Percentiles rank a stretch among this genome's conserved stretches.
phyloP scores from a whole-genome alignment of 2,888 invertebrate genomes.

The Diabrotica balteata region DNA sequence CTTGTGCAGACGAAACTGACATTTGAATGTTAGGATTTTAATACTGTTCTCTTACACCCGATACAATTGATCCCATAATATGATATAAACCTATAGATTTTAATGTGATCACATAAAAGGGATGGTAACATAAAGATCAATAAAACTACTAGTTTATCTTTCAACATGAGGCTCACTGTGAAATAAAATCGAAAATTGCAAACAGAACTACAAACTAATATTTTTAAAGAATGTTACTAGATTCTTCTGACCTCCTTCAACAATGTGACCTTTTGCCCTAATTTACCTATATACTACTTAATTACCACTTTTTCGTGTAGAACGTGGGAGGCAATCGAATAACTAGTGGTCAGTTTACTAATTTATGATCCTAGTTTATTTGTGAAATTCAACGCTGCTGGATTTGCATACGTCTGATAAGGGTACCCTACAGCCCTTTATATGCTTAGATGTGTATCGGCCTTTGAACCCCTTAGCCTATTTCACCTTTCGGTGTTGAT shows the following conservation, averaged over 20 bases:
- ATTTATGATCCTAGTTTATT: constrained; percentile 15
- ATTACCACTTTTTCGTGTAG: constrained; percentile 9
- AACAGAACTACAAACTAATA: neutral
- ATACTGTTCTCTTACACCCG: too few relatives aligned
- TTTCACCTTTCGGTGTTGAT: constrained; percentile 10
- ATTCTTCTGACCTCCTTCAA: neutral
- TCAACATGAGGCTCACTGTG: too few relatives aligned
- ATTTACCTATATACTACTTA: constrained; percentile 8
- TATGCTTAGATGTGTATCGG: constrained; percentile 5
- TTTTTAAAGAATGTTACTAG: neutral
- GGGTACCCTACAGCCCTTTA: constrained; percentile 1
- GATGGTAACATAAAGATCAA: too few relatives aligned
- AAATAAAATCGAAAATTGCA: too few relatives aligned
- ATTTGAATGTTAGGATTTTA: too few relatives aligned
- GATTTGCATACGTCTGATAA: constrained; percentile 18
- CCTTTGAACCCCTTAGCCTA: constrained; percentile 12
- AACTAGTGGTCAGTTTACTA: constrained; percentile 9
- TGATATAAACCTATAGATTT: too few relatives aligned
- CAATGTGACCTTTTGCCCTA: constrained; percentile 19
- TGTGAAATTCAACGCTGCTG: constrained; percentile 10
- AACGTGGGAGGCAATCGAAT: neutral
- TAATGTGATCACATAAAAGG: too few relatives aligned
- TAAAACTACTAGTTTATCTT: too few relatives aligned
- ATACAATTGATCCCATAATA: too few relatives aligned
- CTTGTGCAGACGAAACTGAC: too few relatives aligned